phyloP scores from a whole-genome alignment of 2,113 vertebrate species.

The Myodes glareolus region DNA sequence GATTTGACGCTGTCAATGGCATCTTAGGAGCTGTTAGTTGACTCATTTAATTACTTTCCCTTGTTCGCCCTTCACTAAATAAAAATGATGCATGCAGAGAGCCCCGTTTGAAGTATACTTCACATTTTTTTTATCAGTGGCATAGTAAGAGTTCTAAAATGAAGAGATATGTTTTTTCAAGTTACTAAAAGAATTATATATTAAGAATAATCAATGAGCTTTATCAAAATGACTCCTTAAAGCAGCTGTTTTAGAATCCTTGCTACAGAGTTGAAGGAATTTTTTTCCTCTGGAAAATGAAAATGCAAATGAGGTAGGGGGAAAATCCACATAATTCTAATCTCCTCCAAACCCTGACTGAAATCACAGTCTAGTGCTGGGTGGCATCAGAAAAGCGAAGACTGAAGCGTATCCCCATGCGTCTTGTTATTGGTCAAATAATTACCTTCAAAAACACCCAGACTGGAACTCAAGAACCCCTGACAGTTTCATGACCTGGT shows the following conservation, averaged over 20 bases:
- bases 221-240: constrained; percentile 23
- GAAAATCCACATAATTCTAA: background rate
- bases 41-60: background rate
- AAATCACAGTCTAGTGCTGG: background rate
- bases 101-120: background rate
- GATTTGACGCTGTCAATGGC: background rate
- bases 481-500: background rate
- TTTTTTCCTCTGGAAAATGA: background rate
- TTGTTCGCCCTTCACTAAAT: background rate
- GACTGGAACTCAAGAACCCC: background rate
- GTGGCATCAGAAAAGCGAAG: background rate
- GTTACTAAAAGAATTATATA: background rate
- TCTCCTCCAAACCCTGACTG: background rate
- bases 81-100: background rate
- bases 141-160: constrained; percentile 7
- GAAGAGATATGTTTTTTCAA: constrained; percentile 13
- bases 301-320: background rate
- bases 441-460: background rate
- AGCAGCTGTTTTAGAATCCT: background rate
- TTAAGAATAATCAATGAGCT: background rate
- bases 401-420: background rate
- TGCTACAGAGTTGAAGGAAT: background rate
- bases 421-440: background rate
- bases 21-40: background rate
- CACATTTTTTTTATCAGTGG: background rate